These are phyloP conservation scores for Leucoraja ocellata DNA, from an alignment of 2,797 vertebrate species.

Conservation along the genomic window DNA sequence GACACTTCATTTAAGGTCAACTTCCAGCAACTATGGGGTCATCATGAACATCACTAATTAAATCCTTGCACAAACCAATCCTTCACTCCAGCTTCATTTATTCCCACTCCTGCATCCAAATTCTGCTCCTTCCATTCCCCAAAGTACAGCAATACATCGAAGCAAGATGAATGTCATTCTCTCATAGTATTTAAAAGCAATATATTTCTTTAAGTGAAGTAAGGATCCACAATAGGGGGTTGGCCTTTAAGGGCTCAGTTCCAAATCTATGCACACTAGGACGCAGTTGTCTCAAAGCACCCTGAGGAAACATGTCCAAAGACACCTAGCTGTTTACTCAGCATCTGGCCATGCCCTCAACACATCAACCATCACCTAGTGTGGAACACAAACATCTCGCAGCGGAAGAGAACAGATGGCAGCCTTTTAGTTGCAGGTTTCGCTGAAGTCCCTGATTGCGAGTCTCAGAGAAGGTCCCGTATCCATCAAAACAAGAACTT, in stretches of 20 bases:
- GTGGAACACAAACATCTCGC: neutral
- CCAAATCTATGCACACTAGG: neutral
- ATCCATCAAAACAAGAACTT: neutral
- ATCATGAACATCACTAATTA: neutral
- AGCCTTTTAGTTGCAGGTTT: neutral
- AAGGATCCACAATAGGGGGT: neutral
- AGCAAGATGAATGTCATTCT: neutral
- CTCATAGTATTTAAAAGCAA: neutral
- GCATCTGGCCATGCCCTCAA: neutral
- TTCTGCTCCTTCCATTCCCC: neutral
- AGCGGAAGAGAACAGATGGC: slow-evolving; percentile 17
- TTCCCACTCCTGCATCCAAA: neutral
- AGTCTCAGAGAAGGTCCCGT: neutral
- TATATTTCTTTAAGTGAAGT: neutral
- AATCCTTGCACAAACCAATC: neutral
- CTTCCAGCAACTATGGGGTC: neutral
- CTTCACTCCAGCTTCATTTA: neutral
- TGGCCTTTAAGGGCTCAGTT: neutral
- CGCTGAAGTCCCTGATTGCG: neutral
- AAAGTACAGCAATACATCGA: neutral
- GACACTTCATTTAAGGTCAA: neutral
- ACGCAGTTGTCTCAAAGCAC: neutral
- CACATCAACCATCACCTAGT: neutral
- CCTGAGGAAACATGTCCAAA: neutral
- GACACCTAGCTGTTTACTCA: neutral